These are phyloP conservation scores for Melolontha melolontha DNA, from an alignment of 2,888 invertebrate genomes.

Conservation along the genomic window DNA sequence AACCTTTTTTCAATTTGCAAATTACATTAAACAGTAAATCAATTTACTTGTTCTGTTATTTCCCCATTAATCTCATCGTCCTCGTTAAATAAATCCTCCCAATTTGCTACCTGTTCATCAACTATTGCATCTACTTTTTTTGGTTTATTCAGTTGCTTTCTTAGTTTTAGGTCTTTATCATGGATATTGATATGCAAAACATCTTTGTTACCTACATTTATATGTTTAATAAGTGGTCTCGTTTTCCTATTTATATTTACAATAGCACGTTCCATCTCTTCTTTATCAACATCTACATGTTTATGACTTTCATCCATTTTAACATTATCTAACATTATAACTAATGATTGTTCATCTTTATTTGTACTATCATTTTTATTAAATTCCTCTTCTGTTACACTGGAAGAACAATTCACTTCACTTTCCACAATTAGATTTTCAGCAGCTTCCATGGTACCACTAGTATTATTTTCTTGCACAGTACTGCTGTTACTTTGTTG, in stretches of 20 bases:
- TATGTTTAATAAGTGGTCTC: constrained; percentile 61
- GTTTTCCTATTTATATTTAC: constrained; percentile 61
- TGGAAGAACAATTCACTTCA: constrained; percentile 27
- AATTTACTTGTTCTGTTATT: constrained; percentile 47
- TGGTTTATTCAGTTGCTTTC: constrained; percentile 28
- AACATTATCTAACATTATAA: constrained; percentile 44
- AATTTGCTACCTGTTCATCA: constrained; percentile 56
- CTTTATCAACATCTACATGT: constrained; percentile 58
- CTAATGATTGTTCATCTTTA: constrained; percentile 41
- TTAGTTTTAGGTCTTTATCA: constrained; percentile 43
- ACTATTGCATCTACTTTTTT: constrained; percentile 44
- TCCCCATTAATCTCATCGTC: constrained; percentile 54
- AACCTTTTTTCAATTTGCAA: not conserved
- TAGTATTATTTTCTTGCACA: no score
- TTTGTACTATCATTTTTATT: constrained; percentile 29
- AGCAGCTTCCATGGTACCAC: not conserved
- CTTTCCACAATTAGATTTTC: constrained; percentile 26
- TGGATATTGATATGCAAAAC: constrained; percentile 48
- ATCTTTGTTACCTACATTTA: constrained; percentile 52
- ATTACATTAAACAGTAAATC: constrained; percentile 14
- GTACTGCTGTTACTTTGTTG: not conserved
- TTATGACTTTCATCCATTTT: constrained; percentile 51
- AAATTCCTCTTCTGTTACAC: constrained; percentile 4
- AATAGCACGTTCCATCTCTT: constrained; percentile 61
- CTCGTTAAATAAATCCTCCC: constrained; percentile 64